A percentile compares a stretch with the other conserved stretches of the same genome.
phyloP scores from a whole-genome alignment of 2,888 invertebrate genomes.

The Phengaris arion region DNA sequence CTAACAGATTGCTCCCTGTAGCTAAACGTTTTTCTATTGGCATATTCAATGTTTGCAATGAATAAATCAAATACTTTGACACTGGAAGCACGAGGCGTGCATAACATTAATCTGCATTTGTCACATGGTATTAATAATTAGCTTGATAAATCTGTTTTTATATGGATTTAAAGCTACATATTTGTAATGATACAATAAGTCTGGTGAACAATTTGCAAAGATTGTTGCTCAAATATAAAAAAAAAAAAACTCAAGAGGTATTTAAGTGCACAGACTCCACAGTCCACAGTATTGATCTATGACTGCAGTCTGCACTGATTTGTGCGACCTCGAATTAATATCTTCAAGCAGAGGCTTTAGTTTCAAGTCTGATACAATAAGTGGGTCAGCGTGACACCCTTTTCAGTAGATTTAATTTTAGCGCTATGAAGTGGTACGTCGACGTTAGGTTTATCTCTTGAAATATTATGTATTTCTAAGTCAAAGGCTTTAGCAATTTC shows the following conservation, averaged over 20 bases:
- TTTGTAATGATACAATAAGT: no score
- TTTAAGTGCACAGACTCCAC: background rate
- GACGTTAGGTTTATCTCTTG: constrained; percentile 2
- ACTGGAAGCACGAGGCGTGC: constrained; percentile 4
- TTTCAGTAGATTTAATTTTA: constrained; percentile 28
- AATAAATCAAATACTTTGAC: background rate
- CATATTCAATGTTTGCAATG: constrained; percentile 6
- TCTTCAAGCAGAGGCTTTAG: constrained; percentile 17
- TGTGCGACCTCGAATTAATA: constrained; percentile 17
- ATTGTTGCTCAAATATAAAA: no score
- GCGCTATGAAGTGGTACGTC: constrained; percentile 9
- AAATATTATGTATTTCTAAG: constrained; percentile 9
- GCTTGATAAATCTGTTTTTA: no score
- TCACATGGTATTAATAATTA: no score
- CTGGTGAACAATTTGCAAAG: no score
- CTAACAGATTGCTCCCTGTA: constrained; percentile 1
- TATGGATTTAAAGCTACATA: no score
- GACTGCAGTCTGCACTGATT: constrained; percentile 5
- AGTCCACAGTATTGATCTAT: background rate
- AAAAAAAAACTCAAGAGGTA: background rate
- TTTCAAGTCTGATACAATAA: constrained; percentile 12
- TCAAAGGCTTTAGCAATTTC: background rate
- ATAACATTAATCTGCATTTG: background rate
- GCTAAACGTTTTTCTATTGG: constrained; percentile 6
- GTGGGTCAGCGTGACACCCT: constrained; percentile 26